phyloP scores from a whole-genome alignment of 2,888 invertebrate genomes.

The Alloscopus bannaensis region DNA sequence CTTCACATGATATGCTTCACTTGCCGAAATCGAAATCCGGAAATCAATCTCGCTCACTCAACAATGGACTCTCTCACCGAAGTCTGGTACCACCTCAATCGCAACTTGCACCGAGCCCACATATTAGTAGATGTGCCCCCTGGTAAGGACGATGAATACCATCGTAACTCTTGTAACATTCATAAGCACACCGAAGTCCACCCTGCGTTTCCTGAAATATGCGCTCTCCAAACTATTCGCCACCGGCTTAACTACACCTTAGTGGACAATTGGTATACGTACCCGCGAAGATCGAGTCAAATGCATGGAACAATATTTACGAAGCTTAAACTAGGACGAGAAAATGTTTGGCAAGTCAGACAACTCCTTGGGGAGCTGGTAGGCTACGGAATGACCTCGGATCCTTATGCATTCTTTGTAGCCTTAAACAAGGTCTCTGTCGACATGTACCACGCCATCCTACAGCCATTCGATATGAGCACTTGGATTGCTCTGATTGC shows the following conservation, averaged over 20 bases:
- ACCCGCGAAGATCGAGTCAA: neutral
- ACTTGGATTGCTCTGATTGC: neutral
- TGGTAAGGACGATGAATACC: neutral
- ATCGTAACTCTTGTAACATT: neutral
- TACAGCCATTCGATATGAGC: constrained; percentile 11
- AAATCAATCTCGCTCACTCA: neutral
- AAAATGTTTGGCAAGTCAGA: neutral
- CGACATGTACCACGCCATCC: neutral
- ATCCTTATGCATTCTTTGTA: constrained; percentile 11
- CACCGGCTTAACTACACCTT: constrained; percentile 9
- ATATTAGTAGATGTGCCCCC: neutral
- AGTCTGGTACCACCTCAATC: neutral
- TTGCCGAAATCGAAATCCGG: neutral
- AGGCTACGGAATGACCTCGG: neutral
- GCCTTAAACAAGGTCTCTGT: neutral
- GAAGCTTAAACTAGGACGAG: neutral
- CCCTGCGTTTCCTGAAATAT: neutral
- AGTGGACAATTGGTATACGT: neutral
- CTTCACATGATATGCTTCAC: neutral
- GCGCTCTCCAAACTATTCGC: constrained; percentile 1
- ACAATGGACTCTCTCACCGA: neutral
- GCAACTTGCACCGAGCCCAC: neutral
- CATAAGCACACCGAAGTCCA: neutral
- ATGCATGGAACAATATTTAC: neutral
- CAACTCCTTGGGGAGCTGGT: neutral